Evolutionary conservation across 2,888 invertebrate species (phyloP).

Genomic region (Sepioteuthis lessoniana): DNA sequence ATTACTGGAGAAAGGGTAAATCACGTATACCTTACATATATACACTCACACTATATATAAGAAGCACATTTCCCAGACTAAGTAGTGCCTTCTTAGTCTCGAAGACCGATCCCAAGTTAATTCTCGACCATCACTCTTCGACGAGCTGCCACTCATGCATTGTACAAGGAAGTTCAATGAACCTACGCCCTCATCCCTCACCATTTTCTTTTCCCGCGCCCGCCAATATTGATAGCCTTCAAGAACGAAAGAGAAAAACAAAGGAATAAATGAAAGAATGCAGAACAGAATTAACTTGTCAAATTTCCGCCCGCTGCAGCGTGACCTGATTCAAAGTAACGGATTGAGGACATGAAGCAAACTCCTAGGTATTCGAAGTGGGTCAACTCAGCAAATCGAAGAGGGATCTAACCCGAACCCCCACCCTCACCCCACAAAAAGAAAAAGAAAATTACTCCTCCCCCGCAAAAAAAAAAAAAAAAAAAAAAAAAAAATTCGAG

Average conservation of each 20-base stretch:
- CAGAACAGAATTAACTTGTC: neutral
- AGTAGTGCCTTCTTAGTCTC: neutral
- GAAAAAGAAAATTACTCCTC: too few relatives aligned
- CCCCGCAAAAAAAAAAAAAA: too few relatives aligned
- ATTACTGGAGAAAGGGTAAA: neutral
- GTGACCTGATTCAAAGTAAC: neutral
- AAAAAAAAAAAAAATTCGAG: too few relatives aligned
- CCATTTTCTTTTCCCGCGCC: too few relatives aligned
- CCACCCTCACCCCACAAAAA: too few relatives aligned
- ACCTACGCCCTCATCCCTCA: neutral
- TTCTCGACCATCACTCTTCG: neutral
- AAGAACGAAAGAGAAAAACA: neutral
- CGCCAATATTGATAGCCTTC: neutral
- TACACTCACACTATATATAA: neutral
- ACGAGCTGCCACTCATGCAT: neutral
- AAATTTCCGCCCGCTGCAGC: neutral
- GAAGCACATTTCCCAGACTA: neutral
- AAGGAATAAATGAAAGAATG: neutral
- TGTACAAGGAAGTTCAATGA: neutral
- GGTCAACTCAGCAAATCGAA: neutral
- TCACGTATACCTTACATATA: neutral
- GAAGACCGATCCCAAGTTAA: neutral
- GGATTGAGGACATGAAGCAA: neutral
- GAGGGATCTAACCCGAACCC: neutral
- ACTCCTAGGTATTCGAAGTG: neutral